phyloP scores from a whole-genome alignment of 1,140 invertebrate genomes.

The Cotesia chilonis region DNA sequence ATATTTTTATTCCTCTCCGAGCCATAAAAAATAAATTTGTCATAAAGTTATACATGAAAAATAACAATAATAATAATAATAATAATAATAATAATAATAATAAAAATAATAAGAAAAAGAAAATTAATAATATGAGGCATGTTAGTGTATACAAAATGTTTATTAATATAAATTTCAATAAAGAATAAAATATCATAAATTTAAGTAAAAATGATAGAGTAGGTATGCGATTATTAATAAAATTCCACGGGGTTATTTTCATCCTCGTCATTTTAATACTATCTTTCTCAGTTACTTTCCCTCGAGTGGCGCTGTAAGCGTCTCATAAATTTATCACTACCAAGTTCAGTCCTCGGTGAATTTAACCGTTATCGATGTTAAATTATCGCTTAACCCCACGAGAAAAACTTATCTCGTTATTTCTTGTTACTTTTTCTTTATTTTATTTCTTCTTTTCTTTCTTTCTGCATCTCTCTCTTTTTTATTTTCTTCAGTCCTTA shows the following conservation, averaged over 20 bases:
- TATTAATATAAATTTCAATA: not conserved
- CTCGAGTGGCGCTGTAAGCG: slow-evolving; percentile 1
- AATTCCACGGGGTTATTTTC: slow-evolving; percentile 10
- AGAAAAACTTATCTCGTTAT: slow-evolving; percentile 9
- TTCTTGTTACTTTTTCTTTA: slow-evolving; percentile 1
- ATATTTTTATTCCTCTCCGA: not conserved
- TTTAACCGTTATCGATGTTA: slow-evolving; percentile 27
- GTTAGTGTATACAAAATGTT: not conserved
- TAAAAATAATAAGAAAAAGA: not conserved
- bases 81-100: not conserved
- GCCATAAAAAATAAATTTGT: not conserved
- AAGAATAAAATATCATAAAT: not conserved
- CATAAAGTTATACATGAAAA: not conserved
- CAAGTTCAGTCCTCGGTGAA: slow-evolving; percentile 16
- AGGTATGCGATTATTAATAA: slow-evolving; percentile 25
- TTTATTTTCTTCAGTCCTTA: slow-evolving; percentile 5
- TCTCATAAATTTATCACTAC: slow-evolving; percentile 28
- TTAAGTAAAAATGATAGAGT: slow-evolving; percentile 7
- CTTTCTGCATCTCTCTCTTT: not conserved
- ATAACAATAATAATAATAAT: not conserved
- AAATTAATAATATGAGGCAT: not conserved
- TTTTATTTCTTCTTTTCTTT: not conserved
- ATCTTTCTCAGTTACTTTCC: slow-evolving; percentile 4
- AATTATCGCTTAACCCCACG: slow-evolving; percentile 22
- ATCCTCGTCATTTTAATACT: not conserved